A percentile compares a stretch with the other conserved stretches of the same genome.
These are phyloP conservation scores for Sebastes minor DNA, from an alignment of 2,797 vertebrate species.

Conservation along the genomic window DNA sequence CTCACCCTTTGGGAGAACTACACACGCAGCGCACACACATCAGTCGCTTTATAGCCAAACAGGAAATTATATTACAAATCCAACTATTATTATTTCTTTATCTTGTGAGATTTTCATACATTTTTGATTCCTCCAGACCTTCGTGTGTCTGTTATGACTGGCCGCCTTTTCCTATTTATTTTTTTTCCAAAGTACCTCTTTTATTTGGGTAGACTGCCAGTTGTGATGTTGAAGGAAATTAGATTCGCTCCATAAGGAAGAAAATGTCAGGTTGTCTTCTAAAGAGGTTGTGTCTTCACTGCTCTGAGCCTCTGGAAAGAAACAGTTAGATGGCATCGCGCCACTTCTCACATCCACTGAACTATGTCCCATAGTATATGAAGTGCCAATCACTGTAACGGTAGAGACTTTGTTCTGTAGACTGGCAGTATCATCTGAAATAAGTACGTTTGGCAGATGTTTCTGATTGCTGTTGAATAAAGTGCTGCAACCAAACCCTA, in stretches of 20 bases:
- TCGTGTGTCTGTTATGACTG: neutral
- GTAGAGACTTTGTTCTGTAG: neutral
- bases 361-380: neutral
- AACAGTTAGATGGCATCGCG: neutral
- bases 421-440: neutral
- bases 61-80: conserved; percentile 1
- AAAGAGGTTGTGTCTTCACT: neutral
- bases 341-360: conserved; percentile 1
- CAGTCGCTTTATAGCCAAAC: neutral
- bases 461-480: neutral
- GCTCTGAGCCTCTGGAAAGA: conserved; percentile 2
- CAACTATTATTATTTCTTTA: neutral
- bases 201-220: neutral
- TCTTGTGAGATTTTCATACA: neutral
- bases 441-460: neutral
- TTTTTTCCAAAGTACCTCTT: neutral
- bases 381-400: neutral
- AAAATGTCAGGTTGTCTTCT: neutral
- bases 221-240: neutral
- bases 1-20: conserved; percentile 3
- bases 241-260: neutral
- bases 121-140: neutral
- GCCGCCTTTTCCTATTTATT: neutral
- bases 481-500: neutral
- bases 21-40: neutral